Base-by-base conservation (phyloP, 2,113 vertebrate genomes). In the Cryptotis parvus region DNA sequence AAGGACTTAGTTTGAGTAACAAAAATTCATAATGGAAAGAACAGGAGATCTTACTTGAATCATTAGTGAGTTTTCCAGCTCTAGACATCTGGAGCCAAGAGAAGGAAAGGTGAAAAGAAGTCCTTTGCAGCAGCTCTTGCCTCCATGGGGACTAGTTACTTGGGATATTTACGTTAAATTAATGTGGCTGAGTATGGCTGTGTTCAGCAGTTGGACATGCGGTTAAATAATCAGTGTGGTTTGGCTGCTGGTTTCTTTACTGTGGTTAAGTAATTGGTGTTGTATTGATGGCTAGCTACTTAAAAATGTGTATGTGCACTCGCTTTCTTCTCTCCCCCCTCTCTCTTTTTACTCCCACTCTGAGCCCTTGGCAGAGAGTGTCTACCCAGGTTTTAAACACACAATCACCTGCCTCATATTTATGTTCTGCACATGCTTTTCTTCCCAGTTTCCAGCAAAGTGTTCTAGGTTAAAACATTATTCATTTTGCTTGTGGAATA, bases 201-300 rank as follows among this genome's bases (percentile, higher is more conserved):
- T 63, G 86, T 45, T 94, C 79, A 72, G 94, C 96, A 92, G 90
- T 94, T 90, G 93, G 90, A 72, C 94, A 89, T 31, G 80, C 12
- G 93, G 95, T 96, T 96, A 96, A 95, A 97, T 97, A 90, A 96
- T 95, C 92, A 94, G 84, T 96, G 96, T 96, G 96, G 96, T 96
- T 96, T 95, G 94, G 89, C 93, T 93, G 94, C 89, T 95, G 94
- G 94, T 93, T 93, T 80, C 95, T 97, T 95, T 96, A 84, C 90
- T 96, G 96, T 96, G 96, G 96, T 96, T 96, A 93, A 97, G 95
- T 96, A 95, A 96, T 96, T 93, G 94, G 93, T 87, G 89, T 93
- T 95, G 95, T 95, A 90, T 94, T 87, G 90, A 91, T 94, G 89
- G 93, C 88, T 79, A 86, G 94, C 95, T 94, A 95, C 92, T 96